Conservation (phyloP, 1,140 invertebrate species). For the Pachyrhynchus sulphureomaculatus region DNA sequence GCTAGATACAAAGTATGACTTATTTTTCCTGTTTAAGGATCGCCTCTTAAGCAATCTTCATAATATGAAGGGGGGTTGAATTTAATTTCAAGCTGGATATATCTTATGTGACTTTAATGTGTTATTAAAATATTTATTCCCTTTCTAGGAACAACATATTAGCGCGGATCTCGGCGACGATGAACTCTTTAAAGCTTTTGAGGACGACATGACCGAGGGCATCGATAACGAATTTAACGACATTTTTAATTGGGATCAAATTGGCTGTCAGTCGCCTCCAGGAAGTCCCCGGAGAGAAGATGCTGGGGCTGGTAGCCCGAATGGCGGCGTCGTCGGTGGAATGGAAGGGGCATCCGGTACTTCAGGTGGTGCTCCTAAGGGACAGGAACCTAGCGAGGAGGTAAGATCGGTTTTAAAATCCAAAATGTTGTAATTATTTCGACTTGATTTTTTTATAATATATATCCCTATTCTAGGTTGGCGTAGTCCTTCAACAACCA, state of each 20-base stretch:
- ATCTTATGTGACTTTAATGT: too few species aligned
- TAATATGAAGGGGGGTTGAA: too few species aligned
- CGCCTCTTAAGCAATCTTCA: too few species aligned
- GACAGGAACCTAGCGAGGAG: constrained; percentile 59
- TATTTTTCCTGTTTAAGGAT: too few species aligned
- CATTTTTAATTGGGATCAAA: constrained; percentile 64
- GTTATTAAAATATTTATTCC: not conserved
- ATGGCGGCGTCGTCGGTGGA: constrained; percentile 57
- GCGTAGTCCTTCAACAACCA: constrained; percentile 93
- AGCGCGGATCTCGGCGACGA: constrained; percentile 75
- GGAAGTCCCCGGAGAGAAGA: constrained; percentile 61
- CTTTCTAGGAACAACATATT: constrained; percentile 66
- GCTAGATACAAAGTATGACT: too few species aligned
- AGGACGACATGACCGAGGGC: constrained; percentile 73
- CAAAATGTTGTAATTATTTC: not conserved
- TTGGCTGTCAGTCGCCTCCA: constrained; percentile 60
- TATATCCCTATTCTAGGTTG: constrained; percentile 44
- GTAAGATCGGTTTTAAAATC: constrained; percentile 49
- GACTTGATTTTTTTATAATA: not conserved
- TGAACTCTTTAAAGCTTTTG: constrained; percentile 67
- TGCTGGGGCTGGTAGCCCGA: constrained; percentile 62
- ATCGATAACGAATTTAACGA: constrained; percentile 72
- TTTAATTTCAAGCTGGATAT: too few species aligned
- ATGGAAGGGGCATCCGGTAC: constrained; percentile 60
- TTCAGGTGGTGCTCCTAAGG: constrained; percentile 38